phyloP scores from a whole-genome alignment of 35 echinoderm and acorn worm species.

The Heliocidaris erythrogramma region DNA sequence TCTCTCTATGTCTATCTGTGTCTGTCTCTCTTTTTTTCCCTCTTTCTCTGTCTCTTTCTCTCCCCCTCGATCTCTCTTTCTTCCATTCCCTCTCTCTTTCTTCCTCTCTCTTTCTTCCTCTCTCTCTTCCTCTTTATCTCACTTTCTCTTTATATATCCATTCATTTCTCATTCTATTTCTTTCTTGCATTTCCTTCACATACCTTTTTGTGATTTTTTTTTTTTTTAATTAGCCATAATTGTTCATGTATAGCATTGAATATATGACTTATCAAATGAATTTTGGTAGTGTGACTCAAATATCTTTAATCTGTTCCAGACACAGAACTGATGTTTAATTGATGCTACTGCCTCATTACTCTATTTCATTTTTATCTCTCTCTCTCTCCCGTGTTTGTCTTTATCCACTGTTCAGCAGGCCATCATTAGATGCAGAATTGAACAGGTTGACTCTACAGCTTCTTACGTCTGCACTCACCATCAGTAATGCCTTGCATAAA shows the following conservation, averaged over 20 bases:
- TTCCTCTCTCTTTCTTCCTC: neutral
- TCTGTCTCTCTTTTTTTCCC: neutral
- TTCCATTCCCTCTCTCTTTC: neutral
- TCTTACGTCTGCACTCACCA: conserved; percentile 54
- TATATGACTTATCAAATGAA: too few relatives aligned
- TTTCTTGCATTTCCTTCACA: neutral
- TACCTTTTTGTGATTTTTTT: neutral
- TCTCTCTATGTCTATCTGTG: neutral
- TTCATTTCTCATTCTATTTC: neutral
- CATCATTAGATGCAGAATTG: conserved; percentile 41
- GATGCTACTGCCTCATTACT: neutral
- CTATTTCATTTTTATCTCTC: neutral
- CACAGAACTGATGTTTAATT: neutral
- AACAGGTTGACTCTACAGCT: conserved; percentile 56
- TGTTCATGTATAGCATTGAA: too few relatives aligned
- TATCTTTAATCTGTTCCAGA: too few relatives aligned
- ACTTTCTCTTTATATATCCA: neutral
- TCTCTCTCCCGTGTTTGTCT: neutral
- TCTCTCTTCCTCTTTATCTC: neutral
- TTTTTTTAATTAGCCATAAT: neutral
- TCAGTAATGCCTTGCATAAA: conserved; percentile 63
- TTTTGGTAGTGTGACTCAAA: too few relatives aligned
- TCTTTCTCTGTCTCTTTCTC: neutral
- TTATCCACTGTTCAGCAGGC: conserved; percentile 18
- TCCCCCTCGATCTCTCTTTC: neutral